Evolutionary conservation across 1,140 invertebrate genomes (phyloP), one percentile per base, ranked within the genome.

Genomic region (Lysiphlebus fabarum): DNA sequence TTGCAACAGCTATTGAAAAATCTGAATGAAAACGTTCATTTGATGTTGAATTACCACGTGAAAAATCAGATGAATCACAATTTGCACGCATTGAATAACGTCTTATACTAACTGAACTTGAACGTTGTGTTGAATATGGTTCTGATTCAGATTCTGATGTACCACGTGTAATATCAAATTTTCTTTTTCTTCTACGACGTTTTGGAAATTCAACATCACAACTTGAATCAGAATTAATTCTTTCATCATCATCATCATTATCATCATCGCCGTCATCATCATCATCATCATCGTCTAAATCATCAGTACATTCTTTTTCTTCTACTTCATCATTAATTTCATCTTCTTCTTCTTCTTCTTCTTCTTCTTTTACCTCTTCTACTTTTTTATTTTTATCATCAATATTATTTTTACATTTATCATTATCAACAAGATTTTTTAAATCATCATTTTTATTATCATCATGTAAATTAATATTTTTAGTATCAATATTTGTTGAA

Each of bases 21-120:
- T 79, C 77, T 53, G 77, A 78, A 56, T 79, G 75, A 57, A 79
- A 79, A 57, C 74, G 66, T 48, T 79, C 77, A 60, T 79, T 79
- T 5, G 76, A 78, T 17, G 70, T 77, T 1, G 75, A 78, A 58
- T 79, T 79, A 0, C 75, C 75, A 3, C 77, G 66, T 8, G 77
- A 79, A 58, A 79, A 79, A 59, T 79, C 77, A 6, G 75, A 78
- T 0, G 73, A 76, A 57, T 78, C 77, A 59, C 76, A 79, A 51
- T 77, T 79, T 7, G 76, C 77, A 0, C 76, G 67, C 70, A 78
- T 75, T 33, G 75, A 76, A 53, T 76, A 78, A n/a, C 76, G 70
- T 54, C 78, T 76, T 53, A 79, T 71, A 58, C 75, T 77, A 6
- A 75, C 75, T 7, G 77, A 78, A 43, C 71, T 75, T 11, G 77